Base-by-base conservation (phyloP, 2,888 invertebrate species). In the Apoda limacodes region DNA sequence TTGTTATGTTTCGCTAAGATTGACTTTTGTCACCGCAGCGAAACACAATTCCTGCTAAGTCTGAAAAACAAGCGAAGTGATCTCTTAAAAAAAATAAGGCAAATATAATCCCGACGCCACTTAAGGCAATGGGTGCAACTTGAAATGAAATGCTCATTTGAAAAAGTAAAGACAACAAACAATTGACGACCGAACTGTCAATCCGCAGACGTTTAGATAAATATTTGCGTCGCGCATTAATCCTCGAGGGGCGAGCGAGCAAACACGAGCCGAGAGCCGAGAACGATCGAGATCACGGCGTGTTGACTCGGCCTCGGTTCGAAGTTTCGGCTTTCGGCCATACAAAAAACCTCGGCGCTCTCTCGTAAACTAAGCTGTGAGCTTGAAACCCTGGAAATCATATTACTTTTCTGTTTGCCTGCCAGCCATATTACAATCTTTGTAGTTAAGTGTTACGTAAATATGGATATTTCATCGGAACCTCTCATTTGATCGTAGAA, bases 211-310 rank as follows among this genome's bases (percentile, higher is more conserved):
- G 74, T 71, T 75, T 68, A 64, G 71, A 71, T 70, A 71, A 80
- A 80, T 76, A 72, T 80, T 80, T 78, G 74, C 75, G 68, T 60
- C 64, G 62, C 68, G 80, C 76, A 78, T 78, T 80, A 80, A 78
- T 78, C 71, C 68, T 62, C 52, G 65, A 69, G 63, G 68, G 60
- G 60, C 57, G 55, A 55, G 60, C 49, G 67, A 53, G 66, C 55
- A 64, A 70, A 71, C 63, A 67, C 40, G 51, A 56, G 50, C 52
- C 48, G 52, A 58, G 60, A 59, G 56, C 61, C n/a, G n/a, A n/a
- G 69, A 70, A 70, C 71, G 67, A 63, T 17, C 5, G 17, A 17
- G 69, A 72, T 71, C 71, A 57, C 60, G 58, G 61, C 61, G 61
- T 74, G 65, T 74, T 72, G 70, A 72, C 74, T 67, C 60, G 59